Evolutionary conservation across 2,797 vertebrate species (phyloP).

Genomic region (Sebastes jordani): DNA sequence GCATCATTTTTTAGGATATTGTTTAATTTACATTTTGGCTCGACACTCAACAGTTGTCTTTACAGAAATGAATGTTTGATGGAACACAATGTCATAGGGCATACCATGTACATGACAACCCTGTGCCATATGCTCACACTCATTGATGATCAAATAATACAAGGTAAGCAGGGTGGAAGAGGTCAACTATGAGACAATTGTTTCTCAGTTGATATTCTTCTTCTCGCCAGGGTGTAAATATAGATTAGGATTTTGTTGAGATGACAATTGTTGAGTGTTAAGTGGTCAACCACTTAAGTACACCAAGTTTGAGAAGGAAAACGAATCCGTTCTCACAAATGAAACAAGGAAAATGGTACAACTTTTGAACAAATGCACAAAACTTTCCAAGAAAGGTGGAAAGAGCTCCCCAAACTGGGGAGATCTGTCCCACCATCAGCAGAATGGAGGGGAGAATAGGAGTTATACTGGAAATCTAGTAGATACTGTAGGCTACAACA

Average conservation of each 20-base stretch:
- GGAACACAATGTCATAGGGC: neutral
- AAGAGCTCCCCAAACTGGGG: slow-evolving; percentile 24
- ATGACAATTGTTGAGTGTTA: slow-evolving; percentile 36
- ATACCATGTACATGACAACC: neutral
- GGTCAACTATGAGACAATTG: neutral
- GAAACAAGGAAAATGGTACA: neutral
- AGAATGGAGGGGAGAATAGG: slow-evolving; percentile 19
- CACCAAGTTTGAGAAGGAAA: neutral
- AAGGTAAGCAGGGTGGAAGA: neutral
- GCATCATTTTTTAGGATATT: neutral
- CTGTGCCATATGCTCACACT: neutral
- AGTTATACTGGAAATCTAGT: slow-evolving; percentile 41
- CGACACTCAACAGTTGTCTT: slow-evolving; percentile 36
- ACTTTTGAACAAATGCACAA: slow-evolving; percentile 15
- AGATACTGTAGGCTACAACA: slow-evolving; percentile 41
- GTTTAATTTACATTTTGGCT: neutral
- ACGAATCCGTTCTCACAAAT: neutral
- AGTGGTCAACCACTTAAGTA: neutral
- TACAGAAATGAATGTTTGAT: neutral
- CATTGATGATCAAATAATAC: neutral
- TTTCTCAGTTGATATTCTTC: neutral
- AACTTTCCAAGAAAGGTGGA: slow-evolving; percentile 28
- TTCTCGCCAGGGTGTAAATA: neutral
- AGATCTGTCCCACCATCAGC: slow-evolving; percentile 25
- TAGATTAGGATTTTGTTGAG: neutral